phyloP scores from a whole-genome alignment of 2,888 invertebrate genomes.

The Cordilura impudica region DNA sequence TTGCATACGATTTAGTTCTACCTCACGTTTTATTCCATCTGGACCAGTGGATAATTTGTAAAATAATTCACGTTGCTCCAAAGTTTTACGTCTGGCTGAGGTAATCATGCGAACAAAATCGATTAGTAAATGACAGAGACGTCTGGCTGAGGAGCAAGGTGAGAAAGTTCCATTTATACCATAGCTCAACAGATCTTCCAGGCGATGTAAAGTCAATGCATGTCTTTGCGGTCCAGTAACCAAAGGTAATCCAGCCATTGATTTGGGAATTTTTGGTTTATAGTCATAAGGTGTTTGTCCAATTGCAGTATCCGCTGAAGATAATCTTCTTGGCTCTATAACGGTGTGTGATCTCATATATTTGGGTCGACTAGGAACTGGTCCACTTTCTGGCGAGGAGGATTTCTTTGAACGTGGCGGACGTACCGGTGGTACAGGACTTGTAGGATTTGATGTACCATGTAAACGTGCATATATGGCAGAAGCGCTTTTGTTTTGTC shows the following conservation, averaged over 20 bases:
- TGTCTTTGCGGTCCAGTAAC: constrained; percentile 88
- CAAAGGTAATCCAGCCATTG: constrained; percentile 81
- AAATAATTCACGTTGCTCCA: constrained; percentile 90
- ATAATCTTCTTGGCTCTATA: constrained; percentile 75
- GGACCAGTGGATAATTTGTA: constrained; percentile 80
- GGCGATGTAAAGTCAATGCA: constrained; percentile 84
- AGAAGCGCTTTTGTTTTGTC: constrained; percentile 77
- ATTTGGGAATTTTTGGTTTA: constrained; percentile 77
- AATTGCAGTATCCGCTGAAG: constrained; percentile 56
- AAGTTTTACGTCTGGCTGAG: constrained; percentile 87
- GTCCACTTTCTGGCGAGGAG: constrained; percentile 64
- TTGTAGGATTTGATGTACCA: constrained; percentile 59
- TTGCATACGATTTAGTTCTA: constrained; percentile 82
- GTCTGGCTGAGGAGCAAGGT: constrained; percentile 81
- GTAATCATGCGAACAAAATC: constrained; percentile 90
- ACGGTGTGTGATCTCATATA: constrained; percentile 78
- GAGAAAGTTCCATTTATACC: constrained; percentile 83
- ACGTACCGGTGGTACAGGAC: constrained; percentile 64
- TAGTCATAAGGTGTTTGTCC: constrained; percentile 37
- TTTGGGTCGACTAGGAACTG: constrained; percentile 76
- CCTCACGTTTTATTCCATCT: constrained; percentile 79
- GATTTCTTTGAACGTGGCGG: constrained; percentile 70
- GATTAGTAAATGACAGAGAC: constrained; percentile 85
- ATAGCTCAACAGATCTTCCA: constrained; percentile 86
- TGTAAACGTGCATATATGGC: constrained; percentile 75